Evolutionary conservation across 1,140 invertebrate species (phyloP), one percentile per base, ranked within the genome.

Genomic region (Ruditapes philippinarum): DNA sequence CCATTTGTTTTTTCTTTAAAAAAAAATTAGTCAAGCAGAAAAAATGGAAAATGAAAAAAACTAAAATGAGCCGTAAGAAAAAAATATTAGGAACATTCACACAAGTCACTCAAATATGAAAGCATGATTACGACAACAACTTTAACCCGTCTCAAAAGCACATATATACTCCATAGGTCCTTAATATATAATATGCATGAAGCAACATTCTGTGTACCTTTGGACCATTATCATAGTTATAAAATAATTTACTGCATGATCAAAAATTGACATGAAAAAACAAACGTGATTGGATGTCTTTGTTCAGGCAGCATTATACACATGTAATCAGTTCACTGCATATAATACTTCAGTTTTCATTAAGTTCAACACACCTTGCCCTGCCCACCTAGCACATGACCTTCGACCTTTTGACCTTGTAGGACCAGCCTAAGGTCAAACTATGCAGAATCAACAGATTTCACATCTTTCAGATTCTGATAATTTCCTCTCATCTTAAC

Each of bases 111-210:
- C 65, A 70, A 70, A 70, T 38, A 22, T 70, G 17, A 70, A 36
- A 70, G 31, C 33, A 70, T 38, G 22, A 70, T 65, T 65, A 38
- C 31, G 33, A 38, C 22, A 70, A 38, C 65, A 70, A 36, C 7
- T 28, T 70, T 19, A 78, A 51, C 42, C 74, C 74, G 45, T 54
- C 45, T 78, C 45, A 22, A 33, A 78, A 78, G 74, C 49, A 78
- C 74, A 78, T 78, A 0, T 78, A 78, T 54, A 74, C 38, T 49
- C n/a, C n/a, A n/a, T n/a, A n/a, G n/a, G n/a, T n/a, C n/a, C n/a
- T n/a, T n/a, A n/a, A n/a, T n/a, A n/a, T n/a, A n/a, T n/a, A n/a
- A n/a, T n/a, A n/a, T n/a, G n/a, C n/a, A n/a, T n/a, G n/a, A n/a
- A n/a, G n/a, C n/a, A n/a, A n/a, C n/a, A n/a, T n/a, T n/a, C n/a